A percentile compares a stretch with the other conserved stretches of the same genome.
Conservation (phyloP, 2,797 vertebrate genomes). For the Onychomys torridus region DNA sequence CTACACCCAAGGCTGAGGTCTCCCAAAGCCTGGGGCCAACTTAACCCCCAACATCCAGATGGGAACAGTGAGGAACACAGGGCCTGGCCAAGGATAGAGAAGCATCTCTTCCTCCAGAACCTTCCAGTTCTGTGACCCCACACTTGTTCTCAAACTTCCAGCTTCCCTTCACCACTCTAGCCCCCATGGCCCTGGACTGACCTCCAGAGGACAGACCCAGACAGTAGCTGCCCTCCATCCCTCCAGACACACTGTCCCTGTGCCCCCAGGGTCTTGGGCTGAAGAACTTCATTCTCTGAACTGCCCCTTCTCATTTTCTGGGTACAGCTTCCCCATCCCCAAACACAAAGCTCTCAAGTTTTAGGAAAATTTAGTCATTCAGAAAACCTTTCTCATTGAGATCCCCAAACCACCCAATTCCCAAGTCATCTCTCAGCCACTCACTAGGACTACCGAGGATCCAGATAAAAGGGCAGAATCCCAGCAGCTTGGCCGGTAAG, state of each 20-base stretch:
- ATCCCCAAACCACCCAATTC: neutral
- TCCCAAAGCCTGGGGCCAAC: neutral
- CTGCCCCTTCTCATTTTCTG: neutral
- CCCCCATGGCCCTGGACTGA: accelerated
- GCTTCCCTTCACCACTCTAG: neutral
- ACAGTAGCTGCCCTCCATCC: neutral
- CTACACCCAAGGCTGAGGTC: neutral
- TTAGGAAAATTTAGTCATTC: constrained; percentile 40
- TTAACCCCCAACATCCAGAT: neutral
- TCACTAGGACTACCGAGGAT: constrained; percentile 53
- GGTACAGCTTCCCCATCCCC: neutral
- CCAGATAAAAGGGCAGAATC: constrained; percentile 12
- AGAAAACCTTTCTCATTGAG: neutral
- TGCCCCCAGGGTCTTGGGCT: neutral
- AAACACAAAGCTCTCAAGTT: constrained; percentile 52
- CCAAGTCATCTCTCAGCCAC: constrained; percentile 36
- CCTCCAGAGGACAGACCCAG: neutral
- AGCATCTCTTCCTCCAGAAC: neutral
- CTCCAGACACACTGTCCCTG: neutral
- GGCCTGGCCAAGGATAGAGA: neutral
- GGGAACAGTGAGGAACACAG: constrained; percentile 8
- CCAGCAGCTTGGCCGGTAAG: neutral
- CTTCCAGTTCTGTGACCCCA: neutral
- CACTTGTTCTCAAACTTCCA: neutral
- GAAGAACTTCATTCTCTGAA: constrained; percentile 22